Conservation (phyloP, 2,113 vertebrate genomes). For the Paralichthys olivaceus region DNA sequence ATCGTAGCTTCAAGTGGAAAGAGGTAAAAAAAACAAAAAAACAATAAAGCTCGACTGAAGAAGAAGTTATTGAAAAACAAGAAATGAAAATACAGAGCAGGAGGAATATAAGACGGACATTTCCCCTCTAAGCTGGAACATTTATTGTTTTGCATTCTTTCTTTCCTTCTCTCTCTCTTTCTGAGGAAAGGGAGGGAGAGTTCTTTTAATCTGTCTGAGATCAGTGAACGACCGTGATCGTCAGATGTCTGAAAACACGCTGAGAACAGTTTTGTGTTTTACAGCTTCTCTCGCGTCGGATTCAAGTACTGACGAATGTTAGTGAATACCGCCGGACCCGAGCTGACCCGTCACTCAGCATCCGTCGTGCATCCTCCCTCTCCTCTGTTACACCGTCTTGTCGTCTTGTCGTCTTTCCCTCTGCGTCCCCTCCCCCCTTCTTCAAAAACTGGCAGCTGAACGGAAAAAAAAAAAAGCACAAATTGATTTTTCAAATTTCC, state of each 20-base stretch:
- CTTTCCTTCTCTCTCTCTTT: not conserved
- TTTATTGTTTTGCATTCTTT: conserved; percentile 64
- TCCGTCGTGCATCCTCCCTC: not conserved
- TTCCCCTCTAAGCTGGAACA: not conserved
- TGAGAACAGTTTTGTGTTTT: too few species aligned
- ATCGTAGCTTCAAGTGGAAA: not conserved
- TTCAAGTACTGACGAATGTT: too few species aligned
- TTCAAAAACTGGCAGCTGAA: not conserved
- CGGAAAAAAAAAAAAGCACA: too few species aligned
- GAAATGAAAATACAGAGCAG: not conserved
- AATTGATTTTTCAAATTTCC: not conserved
- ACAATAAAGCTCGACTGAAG: not conserved
- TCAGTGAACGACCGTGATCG: too few species aligned
- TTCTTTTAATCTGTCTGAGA: conserved; percentile 12
- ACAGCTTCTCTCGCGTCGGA: too few species aligned
- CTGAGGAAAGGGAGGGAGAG: too few species aligned
- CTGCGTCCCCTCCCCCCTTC: not conserved
- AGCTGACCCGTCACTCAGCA: too few species aligned
- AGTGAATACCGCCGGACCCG: too few species aligned
- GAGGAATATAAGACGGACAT: not conserved
- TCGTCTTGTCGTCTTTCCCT: not conserved
- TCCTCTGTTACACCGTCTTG: not conserved
- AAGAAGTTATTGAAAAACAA: not conserved
- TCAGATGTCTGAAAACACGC: too few species aligned
- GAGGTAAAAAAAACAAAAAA: not conserved